phyloP scores from a whole-genome alignment of 2,797 vertebrate species.

The Cirrhinus molitorella region DNA sequence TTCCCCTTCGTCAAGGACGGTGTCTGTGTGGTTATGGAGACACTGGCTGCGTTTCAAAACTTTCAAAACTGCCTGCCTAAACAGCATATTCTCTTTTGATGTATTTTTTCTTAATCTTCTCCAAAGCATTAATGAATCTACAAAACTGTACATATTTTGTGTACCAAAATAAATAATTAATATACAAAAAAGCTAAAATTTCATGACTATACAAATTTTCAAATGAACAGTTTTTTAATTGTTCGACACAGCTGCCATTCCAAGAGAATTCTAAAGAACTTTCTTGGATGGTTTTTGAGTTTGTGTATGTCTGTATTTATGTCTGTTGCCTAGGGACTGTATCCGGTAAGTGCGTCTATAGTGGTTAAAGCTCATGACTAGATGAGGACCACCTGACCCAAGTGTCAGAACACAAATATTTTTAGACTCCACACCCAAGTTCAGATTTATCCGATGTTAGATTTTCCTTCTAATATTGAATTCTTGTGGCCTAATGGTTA shows the following conservation, averaged over 20 bases:
- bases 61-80: neutral
- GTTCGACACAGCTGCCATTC: neutral
- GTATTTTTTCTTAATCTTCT: neutral
- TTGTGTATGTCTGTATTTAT: constrained; percentile 32
- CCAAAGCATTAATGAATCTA: neutral
- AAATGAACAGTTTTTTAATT: neutral
- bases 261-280: neutral
- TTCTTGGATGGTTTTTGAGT: neutral
- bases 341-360: neutral
- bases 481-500: neutral
- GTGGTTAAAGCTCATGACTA: constrained; percentile 23
- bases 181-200: no score
- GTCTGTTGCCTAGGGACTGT: constrained; percentile 20
- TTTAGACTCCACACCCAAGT: neutral
- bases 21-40: neutral
- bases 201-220: neutral
- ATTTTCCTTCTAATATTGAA: neutral
- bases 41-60: constrained; percentile 1
- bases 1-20: constrained; percentile 15
- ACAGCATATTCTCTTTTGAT: neutral
- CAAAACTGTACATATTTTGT: no score
- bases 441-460: neutral
- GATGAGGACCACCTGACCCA: constrained; percentile 25
- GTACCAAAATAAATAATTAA: neutral
- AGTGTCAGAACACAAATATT: constrained; percentile 15